Conservation (phyloP, 92 coral and sea anemone species). For the Porites cylindrica region DNA sequence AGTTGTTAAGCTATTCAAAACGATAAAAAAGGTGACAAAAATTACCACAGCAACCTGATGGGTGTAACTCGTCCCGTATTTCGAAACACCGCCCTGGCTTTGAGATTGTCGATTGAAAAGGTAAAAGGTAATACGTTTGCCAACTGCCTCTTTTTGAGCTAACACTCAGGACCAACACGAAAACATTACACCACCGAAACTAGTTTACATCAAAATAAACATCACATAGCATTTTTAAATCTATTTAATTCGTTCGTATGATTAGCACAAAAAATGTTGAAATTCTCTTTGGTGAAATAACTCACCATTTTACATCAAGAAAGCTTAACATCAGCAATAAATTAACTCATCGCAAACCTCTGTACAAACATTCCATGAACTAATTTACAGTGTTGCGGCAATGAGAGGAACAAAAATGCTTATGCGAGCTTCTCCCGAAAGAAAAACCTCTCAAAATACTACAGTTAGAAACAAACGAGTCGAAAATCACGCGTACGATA, state of each 20-base stretch:
- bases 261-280: conserved; percentile 49
- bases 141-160: too few species aligned
- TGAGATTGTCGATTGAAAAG: too few species aligned
- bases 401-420: conserved; percentile 35
- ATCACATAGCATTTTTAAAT: conserved; percentile 2
- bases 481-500: conserved; percentile 33
- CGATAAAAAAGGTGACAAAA: too few species aligned
- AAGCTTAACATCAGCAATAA: conserved; percentile 66
- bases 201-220: not conserved
- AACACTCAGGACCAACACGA: too few species aligned
- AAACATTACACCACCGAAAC: too few species aligned
- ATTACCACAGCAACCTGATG: too few species aligned
- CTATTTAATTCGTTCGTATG: conserved; percentile 30
- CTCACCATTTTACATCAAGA: conserved; percentile 42
- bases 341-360: conserved; percentile 88
- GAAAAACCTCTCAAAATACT: conserved; percentile 9
- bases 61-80: too few species aligned
- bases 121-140: too few species aligned
- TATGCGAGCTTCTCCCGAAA: conserved; percentile 24
- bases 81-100: too few species aligned
- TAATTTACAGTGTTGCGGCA: conserved; percentile 71
- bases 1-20: too few species aligned
- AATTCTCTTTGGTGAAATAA: conserved; percentile 40
- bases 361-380: conserved; percentile 83
- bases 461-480: conserved; percentile 1